Base-by-base conservation (phyloP, 1,140 invertebrate species). In the Drosophila kepulauana region DNA sequence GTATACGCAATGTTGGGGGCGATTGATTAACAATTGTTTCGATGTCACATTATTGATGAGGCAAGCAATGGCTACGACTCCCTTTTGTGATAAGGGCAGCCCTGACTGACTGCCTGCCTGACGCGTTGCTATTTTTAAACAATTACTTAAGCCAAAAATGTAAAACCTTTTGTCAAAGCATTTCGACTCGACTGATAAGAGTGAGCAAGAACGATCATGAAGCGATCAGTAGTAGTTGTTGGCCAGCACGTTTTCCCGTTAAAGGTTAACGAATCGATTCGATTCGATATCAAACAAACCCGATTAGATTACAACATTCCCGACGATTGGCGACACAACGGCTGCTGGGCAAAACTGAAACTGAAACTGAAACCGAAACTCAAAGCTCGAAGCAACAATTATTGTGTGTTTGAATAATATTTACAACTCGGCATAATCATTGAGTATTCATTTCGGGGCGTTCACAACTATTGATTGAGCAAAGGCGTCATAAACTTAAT, bases 121-220 rank as follows among this genome's bases (percentile, higher is more conserved):
- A 61, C 58, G 41, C 35, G 6, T 25, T 13, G 49, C 67, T 75
- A 75, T 70, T 79, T 74, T 56, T 75, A 78, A 45, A 68, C 45
- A 49, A 71, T 79, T 76, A 76, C 74, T 76, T 72, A 66, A 76
- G 67, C 52, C 71, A 66, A 70, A 62, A 75, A 58, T 70, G 52
- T 58, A 43, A 59, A 59, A 54, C 48, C n/a, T 45, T 25, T 25
- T 25, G 20, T 25, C 20, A 25, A 25, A 25, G 20, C 20, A 4
- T 25, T 25, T n/a, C 33, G 11, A 13, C 45, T 48, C 46, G 4
- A 51, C 56, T 73, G 69, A 72, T 72, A 74, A 64, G 41, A 35
- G 25, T 61, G 15, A 25, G 10, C 48, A 13, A 25, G n/a, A 35
- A 10, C 38, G n/a, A 20, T 33, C 51, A 15, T 10, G 8, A 1